These are phyloP conservation scores for Drosophila cognata DNA, from an alignment of 2,888 invertebrate genomes.

Conservation along the genomic window DNA sequence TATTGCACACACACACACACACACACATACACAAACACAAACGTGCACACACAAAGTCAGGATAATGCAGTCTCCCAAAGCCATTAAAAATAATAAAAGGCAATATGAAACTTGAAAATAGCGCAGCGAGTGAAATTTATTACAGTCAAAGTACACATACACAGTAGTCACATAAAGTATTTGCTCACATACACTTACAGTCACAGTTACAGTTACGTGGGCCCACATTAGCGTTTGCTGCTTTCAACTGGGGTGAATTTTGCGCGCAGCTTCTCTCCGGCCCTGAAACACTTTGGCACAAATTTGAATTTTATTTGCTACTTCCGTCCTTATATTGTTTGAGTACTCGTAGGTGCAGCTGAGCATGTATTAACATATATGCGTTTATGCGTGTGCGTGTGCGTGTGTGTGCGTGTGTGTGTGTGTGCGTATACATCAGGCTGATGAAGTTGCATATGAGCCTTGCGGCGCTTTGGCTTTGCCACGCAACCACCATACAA, in stretches of 20 bases:
- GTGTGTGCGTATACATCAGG: conserved; percentile 11
- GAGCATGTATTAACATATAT: conserved; percentile 14
- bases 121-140: conserved; percentile 61
- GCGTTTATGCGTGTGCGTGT: conserved; percentile 12
- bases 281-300: conserved; percentile 78
- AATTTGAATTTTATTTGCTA: conserved; percentile 81
- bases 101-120: conserved; percentile 66
- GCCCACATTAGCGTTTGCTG: conserved; percentile 65
- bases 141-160: conserved; percentile 40
- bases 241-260: conserved; percentile 65
- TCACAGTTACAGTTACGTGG: conserved; percentile 30
- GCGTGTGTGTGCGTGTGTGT: conserved; percentile 2
- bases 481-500: conserved; percentile 19
- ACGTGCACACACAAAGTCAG: background rate
- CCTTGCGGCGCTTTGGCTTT: conserved; percentile 54
- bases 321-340: conserved; percentile 78
- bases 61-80: conserved; percentile 8
- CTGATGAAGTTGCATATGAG: conserved; percentile 54
- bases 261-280: conserved; percentile 39
- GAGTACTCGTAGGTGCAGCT: conserved; percentile 44
- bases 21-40: background rate
- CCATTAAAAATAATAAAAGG: conserved; percentile 54
- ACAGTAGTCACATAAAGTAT: conserved; percentile 58
- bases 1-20: conserved; percentile 33
- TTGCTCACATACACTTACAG: conserved; percentile 31